These are phyloP conservation scores for Gobiocypris rarus DNA, from an alignment of 2,113 vertebrate species.

Conservation along the genomic window DNA sequence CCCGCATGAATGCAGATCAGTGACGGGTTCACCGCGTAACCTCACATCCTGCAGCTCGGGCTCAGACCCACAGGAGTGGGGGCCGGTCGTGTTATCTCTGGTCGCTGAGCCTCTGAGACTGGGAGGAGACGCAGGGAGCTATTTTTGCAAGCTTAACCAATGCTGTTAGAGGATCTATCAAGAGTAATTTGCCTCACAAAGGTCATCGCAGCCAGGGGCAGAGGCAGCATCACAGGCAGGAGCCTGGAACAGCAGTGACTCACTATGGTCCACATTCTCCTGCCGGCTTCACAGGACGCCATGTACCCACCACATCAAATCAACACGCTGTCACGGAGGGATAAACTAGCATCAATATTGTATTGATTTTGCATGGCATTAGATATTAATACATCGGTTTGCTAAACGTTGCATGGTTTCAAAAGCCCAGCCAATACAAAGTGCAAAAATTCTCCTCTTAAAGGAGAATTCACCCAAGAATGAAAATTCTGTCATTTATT, in stretches of 20 bases:
- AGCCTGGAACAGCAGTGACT: constrained; percentile 37
- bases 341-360: background rate
- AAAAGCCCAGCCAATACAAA: background rate
- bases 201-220: constrained; percentile 42
- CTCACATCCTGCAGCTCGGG: background rate
- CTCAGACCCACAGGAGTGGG: constrained; percentile 15
- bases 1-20: constrained; percentile 36
- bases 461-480: too few relatives aligned
- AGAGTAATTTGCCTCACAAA: constrained; percentile 51
- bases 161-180: constrained; percentile 43
- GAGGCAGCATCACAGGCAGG: constrained; percentile 32
- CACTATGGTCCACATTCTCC: constrained; percentile 40
- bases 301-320: constrained; percentile 32
- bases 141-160: constrained; percentile 38
- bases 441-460: background rate
- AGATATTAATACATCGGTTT: constrained; percentile 22
- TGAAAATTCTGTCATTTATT: too few relatives aligned
- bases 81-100: constrained; percentile 8
- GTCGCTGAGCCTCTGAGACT: constrained; percentile 10
- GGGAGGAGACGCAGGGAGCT: constrained; percentile 20
- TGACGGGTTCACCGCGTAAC: background rate
- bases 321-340: constrained; percentile 21
- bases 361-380: constrained; percentile 35
- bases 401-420: constrained; percentile 18
- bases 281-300: constrained; percentile 32